These are phyloP conservation scores for Nanorana parkeri DNA, from an alignment of 2,113 vertebrate species.

Conservation along the genomic window DNA sequence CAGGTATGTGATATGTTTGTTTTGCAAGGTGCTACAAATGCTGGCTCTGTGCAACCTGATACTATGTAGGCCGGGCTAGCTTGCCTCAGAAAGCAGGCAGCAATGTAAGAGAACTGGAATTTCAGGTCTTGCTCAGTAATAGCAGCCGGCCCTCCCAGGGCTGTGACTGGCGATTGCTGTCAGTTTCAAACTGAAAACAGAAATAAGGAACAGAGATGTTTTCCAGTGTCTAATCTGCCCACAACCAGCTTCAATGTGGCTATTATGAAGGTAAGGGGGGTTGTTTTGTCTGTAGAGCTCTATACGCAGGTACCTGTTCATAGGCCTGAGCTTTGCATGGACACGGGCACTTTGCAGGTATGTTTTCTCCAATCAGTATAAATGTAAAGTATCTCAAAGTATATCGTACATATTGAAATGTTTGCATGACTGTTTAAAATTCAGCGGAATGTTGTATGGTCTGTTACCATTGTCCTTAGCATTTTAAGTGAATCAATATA, in stretches of 20 bases:
- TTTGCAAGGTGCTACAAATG: constrained; percentile 74
- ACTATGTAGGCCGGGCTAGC: constrained; percentile 65
- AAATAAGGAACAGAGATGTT: constrained; percentile 50
- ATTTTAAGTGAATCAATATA: too few relatives aligned
- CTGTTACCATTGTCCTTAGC: too few relatives aligned
- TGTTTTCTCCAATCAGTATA: too few relatives aligned
- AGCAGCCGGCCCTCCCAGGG: constrained; percentile 62
- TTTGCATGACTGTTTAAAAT: too few relatives aligned
- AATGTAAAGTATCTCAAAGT: too few relatives aligned
- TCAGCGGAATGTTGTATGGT: too few relatives aligned
- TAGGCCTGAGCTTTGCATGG: neutral
- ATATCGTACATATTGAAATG: too few relatives aligned
- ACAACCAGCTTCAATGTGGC: neutral
- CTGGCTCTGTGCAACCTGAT: constrained; percentile 74
- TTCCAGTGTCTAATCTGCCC: constrained; percentile 46
- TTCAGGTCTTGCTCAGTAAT: constrained; percentile 79
- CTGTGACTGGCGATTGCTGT: constrained; percentile 66
- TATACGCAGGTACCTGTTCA: neutral
- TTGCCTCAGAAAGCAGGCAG: constrained; percentile 69
- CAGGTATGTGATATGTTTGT: constrained; percentile 73
- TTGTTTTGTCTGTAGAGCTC: neutral
- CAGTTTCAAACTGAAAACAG: constrained; percentile 64
- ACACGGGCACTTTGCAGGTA: too few relatives aligned
- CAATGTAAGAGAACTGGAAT: constrained; percentile 83
- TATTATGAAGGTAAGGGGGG: constrained; percentile 8